phyloP scores from a whole-genome alignment of 2,888 invertebrate genomes.

The Laspeyria flexula region DNA sequence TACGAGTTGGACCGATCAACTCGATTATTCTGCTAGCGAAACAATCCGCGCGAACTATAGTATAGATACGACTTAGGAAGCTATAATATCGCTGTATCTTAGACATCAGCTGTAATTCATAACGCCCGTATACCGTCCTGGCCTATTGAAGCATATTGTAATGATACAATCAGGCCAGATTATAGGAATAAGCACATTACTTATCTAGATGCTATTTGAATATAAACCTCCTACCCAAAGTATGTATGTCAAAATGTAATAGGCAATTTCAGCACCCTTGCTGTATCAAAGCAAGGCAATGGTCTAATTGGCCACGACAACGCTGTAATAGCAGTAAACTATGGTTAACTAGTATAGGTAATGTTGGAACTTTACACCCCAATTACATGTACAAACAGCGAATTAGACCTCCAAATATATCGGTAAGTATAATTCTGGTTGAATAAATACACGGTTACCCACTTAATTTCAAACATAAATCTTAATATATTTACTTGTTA shows the following conservation, averaged over 20 bases:
- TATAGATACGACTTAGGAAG: no score
- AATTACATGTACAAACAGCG: constrained; percentile 39
- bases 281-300: constrained; percentile 8
- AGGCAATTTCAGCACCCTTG: constrained; percentile 3
- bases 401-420: constrained; percentile 30
- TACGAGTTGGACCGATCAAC: no score
- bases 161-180: not conserved
- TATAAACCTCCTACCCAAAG: not conserved
- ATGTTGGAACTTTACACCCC: constrained; percentile 24
- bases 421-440: constrained; percentile 50
- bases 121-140: not conserved
- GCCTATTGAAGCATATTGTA: not conserved
- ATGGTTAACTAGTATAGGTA: constrained; percentile 5
- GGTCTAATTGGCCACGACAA: constrained; percentile 15
- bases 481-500: constrained; percentile 75
- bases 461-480: constrained; percentile 75
- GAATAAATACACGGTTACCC: constrained; percentile 56
- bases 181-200: not conserved
- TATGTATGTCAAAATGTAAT: constrained; percentile 2
- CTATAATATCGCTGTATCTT: no score
- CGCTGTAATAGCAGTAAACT: constrained; percentile 9
- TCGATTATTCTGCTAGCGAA: no score
- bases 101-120: not conserved
- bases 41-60: no score
- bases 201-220: not conserved